phyloP scores from a whole-genome alignment of 2,113 vertebrate genomes.

The Ceyx margarethae region DNA sequence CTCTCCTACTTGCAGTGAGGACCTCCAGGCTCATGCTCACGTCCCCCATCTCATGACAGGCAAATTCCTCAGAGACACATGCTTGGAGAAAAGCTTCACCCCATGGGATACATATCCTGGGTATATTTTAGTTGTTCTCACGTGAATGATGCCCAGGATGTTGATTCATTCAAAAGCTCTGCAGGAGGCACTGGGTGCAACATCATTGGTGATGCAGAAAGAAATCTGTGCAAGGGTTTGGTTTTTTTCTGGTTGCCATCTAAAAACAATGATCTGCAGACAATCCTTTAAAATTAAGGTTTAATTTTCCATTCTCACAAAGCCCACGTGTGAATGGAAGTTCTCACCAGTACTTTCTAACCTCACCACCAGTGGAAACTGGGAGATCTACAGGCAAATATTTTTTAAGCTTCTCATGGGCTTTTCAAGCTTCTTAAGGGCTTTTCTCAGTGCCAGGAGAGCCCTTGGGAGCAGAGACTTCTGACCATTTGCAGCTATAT shows the following conservation, averaged over 20 bases:
- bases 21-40: not conserved
- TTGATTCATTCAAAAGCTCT: not conserved
- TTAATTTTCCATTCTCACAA: not conserved
- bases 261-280: not conserved
- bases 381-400: not conserved
- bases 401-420: not conserved
- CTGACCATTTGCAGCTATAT: not conserved
- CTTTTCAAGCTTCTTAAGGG: not conserved
- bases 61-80: rapidly evolving
- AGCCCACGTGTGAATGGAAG: not conserved
- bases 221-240: not conserved
- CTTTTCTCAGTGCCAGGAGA: not conserved
- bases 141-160: not conserved
- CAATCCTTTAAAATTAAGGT: not conserved
- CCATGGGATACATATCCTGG: not conserved
- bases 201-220: rapidly evolving
- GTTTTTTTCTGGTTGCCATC: not conserved
- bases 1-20: not conserved
- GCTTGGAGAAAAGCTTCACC: not conserved
- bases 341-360: not conserved
- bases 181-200: not conserved
- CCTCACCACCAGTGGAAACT: not conserved
- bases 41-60: rapidly evolving
- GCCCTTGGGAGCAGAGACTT: not conserved
- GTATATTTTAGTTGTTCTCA: not conserved